These are phyloP conservation scores for Limnodromus scolopaceus DNA, from an alignment of 2,797 vertebrate genomes.

Conservation along the genomic window DNA sequence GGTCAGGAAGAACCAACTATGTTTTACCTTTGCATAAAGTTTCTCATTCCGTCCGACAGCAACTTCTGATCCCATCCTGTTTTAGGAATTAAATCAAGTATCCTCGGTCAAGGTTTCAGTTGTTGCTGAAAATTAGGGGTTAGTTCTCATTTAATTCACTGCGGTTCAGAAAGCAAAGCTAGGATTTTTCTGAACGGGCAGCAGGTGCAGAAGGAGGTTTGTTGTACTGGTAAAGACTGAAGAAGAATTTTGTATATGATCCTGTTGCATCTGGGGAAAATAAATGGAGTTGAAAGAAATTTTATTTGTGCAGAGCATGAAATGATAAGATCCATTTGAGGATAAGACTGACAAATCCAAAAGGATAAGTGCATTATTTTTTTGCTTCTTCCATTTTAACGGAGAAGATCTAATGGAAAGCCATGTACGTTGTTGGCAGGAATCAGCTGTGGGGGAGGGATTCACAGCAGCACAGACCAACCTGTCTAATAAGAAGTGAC, in stretches of 20 bases:
- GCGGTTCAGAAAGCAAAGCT: neutral
- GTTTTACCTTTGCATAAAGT: neutral
- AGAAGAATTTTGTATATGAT: neutral
- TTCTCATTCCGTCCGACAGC: neutral
- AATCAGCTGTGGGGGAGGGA: neutral
- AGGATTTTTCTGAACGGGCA: neutral
- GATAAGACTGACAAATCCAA: constrained; percentile 27
- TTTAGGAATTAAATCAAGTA: neutral
- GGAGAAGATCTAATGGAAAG: constrained; percentile 14
- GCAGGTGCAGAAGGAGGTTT: neutral
- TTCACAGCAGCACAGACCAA: neutral
- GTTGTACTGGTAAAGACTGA: neutral
- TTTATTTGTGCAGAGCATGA: constrained; percentile 30
- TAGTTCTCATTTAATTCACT: neutral
- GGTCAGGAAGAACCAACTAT: neutral
- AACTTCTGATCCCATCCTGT: neutral
- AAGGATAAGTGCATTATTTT: constrained; percentile 50
- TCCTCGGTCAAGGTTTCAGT: neutral
- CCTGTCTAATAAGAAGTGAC: neutral
- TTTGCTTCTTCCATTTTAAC: constrained; percentile 36
- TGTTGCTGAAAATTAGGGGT: neutral
- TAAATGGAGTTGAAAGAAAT: constrained; percentile 51
- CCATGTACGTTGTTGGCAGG: neutral
- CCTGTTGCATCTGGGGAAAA: neutral
- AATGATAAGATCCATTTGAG: constrained; percentile 49